phyloP scores from a whole-genome alignment of 2,113 vertebrate genomes.

The Epinephelus lanceolatus region DNA sequence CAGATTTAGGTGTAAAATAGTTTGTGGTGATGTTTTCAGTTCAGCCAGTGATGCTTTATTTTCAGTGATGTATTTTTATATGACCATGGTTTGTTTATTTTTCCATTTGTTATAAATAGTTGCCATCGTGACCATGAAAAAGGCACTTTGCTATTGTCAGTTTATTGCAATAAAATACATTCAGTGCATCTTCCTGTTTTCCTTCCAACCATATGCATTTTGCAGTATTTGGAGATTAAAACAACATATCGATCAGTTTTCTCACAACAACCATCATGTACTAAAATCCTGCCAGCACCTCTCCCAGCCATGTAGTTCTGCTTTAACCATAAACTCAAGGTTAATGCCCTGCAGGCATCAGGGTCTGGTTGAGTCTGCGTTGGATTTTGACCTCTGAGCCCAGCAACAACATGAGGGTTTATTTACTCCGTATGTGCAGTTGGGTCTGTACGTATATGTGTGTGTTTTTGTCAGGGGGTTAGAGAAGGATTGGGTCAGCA shows the following conservation, averaged over 20 bases:
- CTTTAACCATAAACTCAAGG: constrained; percentile 34
- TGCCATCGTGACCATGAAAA: constrained; percentile 77
- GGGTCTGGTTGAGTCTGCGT: constrained; percentile 22
- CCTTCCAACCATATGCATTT: constrained; percentile 32
- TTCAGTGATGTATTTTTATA: constrained; percentile 83
- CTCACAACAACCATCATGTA: not conserved
- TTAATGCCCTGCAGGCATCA: constrained; percentile 35
- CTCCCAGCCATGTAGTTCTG: not conserved
- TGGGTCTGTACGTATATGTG: not conserved
- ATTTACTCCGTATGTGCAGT: constrained; percentile 33
- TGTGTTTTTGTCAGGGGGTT: not conserved
- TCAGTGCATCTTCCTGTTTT: constrained; percentile 69
- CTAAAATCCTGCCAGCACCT: not conserved
- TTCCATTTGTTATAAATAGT: constrained; percentile 65
- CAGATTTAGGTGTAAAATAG: constrained; percentile 78
- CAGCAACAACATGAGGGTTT: constrained; percentile 6
- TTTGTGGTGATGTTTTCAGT: constrained; percentile 83
- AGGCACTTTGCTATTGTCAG: constrained; percentile 81
- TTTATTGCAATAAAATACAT: constrained; percentile 81
- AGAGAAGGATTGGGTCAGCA: constrained; percentile 36
- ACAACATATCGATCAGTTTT: not conserved
- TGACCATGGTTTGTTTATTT: constrained; percentile 63
- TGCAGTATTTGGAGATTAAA: constrained; percentile 12
- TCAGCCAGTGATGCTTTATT: constrained; percentile 78
- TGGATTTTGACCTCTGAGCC: constrained; percentile 47